These are phyloP conservation scores for Nothobranchius kuhntae DNA, from an alignment of 2,113 vertebrate species.

Conservation along the genomic window DNA sequence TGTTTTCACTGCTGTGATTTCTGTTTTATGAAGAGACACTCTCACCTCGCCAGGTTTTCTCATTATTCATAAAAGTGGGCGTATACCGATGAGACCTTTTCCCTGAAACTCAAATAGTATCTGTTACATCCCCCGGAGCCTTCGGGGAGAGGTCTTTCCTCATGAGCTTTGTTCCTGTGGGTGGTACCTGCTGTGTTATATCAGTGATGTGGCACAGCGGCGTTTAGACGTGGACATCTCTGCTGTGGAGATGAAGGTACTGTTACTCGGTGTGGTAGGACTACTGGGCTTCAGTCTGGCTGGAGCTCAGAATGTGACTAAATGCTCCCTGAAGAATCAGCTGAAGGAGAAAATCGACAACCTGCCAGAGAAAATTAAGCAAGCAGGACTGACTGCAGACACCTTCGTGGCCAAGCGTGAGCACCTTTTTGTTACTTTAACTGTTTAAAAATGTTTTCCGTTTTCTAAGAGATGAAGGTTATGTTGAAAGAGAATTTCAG, in stretches of 20 bases:
- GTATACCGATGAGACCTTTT: slow-evolving; percentile 29
- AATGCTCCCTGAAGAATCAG: slow-evolving; percentile 27
- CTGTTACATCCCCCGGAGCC: background rate
- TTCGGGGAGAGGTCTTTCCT: slow-evolving; percentile 19
- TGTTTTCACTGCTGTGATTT: background rate
- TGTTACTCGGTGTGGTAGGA: slow-evolving; percentile 7
- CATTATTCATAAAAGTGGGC: background rate
- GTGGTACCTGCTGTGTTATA: background rate
- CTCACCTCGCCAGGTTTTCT: background rate
- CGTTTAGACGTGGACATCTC: background rate
- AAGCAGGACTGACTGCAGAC: background rate
- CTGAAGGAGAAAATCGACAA: fast-evolving
- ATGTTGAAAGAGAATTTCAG: too few relatives aligned
- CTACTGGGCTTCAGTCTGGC: slow-evolving; percentile 25
- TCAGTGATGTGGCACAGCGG: background rate
- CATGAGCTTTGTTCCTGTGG: background rate
- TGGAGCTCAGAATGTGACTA: background rate
- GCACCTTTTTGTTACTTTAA: background rate
- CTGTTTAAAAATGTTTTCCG: too few relatives aligned
- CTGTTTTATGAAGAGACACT: background rate
- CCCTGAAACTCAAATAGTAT: background rate
- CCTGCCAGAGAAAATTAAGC: background rate
- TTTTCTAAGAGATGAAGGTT: too few relatives aligned
- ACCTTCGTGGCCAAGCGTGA: slow-evolving; percentile 27
- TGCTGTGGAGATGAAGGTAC: slow-evolving; percentile 19